Evolutionary conservation across 2,113 vertebrate species (phyloP).

Genomic region (Myotis brandtii): DNA sequence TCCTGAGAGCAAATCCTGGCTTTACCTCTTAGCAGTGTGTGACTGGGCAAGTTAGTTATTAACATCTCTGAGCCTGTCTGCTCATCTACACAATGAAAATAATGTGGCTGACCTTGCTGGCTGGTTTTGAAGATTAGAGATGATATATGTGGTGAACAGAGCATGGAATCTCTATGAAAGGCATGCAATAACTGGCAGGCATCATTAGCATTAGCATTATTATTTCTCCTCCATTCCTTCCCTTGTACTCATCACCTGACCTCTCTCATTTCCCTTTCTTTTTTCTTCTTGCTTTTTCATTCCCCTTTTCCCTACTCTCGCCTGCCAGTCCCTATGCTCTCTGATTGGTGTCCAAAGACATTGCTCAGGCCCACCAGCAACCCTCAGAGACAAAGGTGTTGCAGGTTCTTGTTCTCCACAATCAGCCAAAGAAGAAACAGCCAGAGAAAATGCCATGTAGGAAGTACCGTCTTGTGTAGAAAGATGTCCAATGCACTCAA

Average conservation of each 20-base stretch:
- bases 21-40: neutral
- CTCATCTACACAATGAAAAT: neutral
- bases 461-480: neutral
- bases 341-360: neutral
- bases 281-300: neutral
- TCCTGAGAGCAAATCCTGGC: neutral
- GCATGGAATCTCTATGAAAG: neutral
- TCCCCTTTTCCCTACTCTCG: neutral
- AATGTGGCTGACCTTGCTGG: neutral
- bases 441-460: neutral
- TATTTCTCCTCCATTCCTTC: neutral
- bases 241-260: neutral
- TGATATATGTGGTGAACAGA: neutral
- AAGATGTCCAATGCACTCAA: neutral
- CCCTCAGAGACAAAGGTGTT: neutral
- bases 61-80: conserved; percentile 10
- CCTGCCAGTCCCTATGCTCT: neutral
- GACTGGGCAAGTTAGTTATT: neutral
- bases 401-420: neutral
- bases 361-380: neutral
- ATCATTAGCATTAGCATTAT: neutral
- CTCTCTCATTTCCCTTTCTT: neutral
- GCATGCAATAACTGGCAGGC: neutral
- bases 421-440: neutral
- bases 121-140: conserved; percentile 16